phyloP scores from a whole-genome alignment of 2,797 vertebrate species.

The Morus bassanus region DNA sequence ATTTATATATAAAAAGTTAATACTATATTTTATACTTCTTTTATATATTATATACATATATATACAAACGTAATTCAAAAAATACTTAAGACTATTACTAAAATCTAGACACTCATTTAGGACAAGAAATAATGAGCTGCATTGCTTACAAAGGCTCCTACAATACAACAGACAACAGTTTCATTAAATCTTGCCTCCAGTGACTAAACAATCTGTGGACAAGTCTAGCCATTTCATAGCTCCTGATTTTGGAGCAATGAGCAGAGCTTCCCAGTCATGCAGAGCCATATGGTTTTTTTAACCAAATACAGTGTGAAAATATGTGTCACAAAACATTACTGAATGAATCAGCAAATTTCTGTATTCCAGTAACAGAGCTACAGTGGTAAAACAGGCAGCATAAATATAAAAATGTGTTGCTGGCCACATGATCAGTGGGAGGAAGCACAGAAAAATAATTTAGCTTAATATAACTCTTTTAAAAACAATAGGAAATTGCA shows the following conservation, averaged over 20 bases:
- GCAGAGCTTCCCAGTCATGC: neutral
- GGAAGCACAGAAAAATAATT: neutral
- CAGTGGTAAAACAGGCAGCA: neutral
- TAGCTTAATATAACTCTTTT: neutral
- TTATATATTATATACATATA: neutral
- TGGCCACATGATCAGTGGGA: neutral
- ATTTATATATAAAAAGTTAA: neutral
- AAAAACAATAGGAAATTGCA: neutral
- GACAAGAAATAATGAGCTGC: neutral
- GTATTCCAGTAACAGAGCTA: neutral
- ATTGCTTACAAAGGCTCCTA: neutral
- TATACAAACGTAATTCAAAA: neutral
- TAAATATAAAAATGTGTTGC: neutral
- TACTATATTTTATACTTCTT: neutral
- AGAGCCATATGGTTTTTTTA: neutral
- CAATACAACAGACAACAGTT: neutral
- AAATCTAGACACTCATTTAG: constrained; percentile 7
- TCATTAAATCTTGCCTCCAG: constrained; percentile 6
- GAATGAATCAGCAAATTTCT: constrained; percentile 19
- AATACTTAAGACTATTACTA: neutral
- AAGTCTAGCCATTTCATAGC: neutral
- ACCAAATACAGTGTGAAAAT: neutral
- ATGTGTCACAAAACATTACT: neutral
- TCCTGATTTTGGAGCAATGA: neutral
- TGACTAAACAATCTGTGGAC: neutral